Base-by-base conservation (phyloP, 2,888 invertebrate species). In the Macrostomum cliftonense region DNA sequence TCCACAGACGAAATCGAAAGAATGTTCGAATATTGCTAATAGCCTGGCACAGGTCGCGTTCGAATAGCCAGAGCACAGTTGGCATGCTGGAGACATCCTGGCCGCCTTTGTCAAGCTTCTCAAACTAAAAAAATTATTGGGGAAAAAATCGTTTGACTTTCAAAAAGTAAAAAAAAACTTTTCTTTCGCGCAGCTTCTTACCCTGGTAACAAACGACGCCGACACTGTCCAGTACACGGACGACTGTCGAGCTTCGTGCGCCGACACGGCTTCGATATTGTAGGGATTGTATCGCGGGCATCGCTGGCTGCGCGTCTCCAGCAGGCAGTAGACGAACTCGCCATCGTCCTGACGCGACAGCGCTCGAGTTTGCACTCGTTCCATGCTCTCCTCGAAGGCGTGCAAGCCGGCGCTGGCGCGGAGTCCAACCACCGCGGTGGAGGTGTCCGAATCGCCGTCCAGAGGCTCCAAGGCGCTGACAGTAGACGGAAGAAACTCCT, bases 61-160 rank as follows among this genome's bases (percentile, higher is more conserved):
- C 68, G 65, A 65, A 67, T 39, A 68, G 52, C 68, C 68, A 68
- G 59, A 63, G 62, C 28, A 67, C 53, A 2, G 59, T 59, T 5
- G 63, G 62, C 1, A 63, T 66, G 39, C 57, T 42, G 17, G 42
- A 55, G 1, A 60, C 59, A 37, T 61, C 58, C 13, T 60, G 58
- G 39, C 56, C 55, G 5, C 53, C 53, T 42, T 58, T 28, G 28
- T 28, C 28, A 9, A 28, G 28, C 28, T 28, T 28, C 28, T 28
- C 28, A 9, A 28, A 28, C 28, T 28, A 9, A 28, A 28, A 28
- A 4, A 28, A 28, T 7, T 4, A 7, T 28, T 28, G 9, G 28
- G 9, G 28, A 28, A 28, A 4, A 9, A 4, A 28, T 28, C 4
- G 28, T 28, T 4, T 4, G 28, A 9, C 9, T 28, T 28, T 28